Percentiles rank a stretch among this genome's conserved stretches.
These are phyloP conservation scores for Scophthalmus maximus DNA, from an alignment of 2,113 vertebrate genomes.

Conservation along the genomic window DNA sequence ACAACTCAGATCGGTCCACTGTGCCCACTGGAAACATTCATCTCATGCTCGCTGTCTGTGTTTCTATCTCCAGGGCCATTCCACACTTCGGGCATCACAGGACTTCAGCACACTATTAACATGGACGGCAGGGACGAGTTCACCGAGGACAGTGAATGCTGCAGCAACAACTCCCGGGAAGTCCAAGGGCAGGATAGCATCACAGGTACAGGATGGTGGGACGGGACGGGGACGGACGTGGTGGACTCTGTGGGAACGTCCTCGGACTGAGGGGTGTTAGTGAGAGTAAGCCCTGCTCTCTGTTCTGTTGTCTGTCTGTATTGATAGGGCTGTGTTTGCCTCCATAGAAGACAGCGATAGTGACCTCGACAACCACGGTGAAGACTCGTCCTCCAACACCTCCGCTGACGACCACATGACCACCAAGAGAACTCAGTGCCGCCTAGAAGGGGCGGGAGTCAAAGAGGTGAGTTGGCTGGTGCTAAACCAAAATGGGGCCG, in stretches of 20 bases:
- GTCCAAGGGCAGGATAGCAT: constrained; percentile 83
- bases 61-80: constrained; percentile 79
- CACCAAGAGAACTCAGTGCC: constrained; percentile 77
- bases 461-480: constrained; percentile 81
- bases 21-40: background rate
- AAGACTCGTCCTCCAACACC: constrained; percentile 84
- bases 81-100: constrained; percentile 81
- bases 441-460: constrained; percentile 78
- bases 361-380: constrained; percentile 82
- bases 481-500: too few species aligned
- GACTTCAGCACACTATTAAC: constrained; percentile 82
- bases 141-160: constrained; percentile 82
- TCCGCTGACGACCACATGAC: constrained; percentile 84
- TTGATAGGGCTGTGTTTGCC: constrained; percentile 81
- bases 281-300: constrained; percentile 75
- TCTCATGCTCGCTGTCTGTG: background rate
- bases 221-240: constrained; percentile 12
- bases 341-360: constrained; percentile 85
- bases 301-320: constrained; percentile 77
- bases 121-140: constrained; percentile 85
- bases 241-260: constrained; percentile 49
- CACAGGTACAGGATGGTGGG: constrained; percentile 73
- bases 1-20: background rate
- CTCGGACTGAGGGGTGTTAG: constrained; percentile 65
- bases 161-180: constrained; percentile 83